These are phyloP conservation scores for Aplocera efformata DNA, from an alignment of 2,888 invertebrate genomes.

Conservation along the genomic window DNA sequence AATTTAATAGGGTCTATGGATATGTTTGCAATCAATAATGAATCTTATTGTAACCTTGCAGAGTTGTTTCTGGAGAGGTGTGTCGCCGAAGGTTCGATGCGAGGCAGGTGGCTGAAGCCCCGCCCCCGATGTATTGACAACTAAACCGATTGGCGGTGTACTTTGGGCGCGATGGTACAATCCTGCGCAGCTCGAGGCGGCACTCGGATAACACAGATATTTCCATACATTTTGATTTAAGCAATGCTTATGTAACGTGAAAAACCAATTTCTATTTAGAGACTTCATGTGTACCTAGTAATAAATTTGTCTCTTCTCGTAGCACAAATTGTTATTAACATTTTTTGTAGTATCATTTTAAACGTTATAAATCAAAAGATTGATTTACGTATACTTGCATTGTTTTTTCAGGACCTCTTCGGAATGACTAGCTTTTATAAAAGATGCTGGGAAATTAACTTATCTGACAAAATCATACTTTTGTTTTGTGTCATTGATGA, in stretches of 20 bases:
- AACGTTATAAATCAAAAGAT: no score
- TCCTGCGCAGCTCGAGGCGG: constrained; percentile 69
- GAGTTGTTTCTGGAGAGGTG: constrained; percentile 31
- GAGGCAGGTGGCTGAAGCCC: constrained; percentile 42
- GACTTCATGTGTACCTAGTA: constrained; percentile 1
- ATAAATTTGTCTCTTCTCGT: no score
- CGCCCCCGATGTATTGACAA: constrained; percentile 65
- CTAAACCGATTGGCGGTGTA: constrained; percentile 66
- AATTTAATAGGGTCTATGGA: constrained; percentile 23
- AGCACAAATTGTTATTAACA: no score
- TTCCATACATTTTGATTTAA: constrained; percentile 37
- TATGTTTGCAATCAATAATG: constrained; percentile 27
- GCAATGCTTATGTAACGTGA: constrained; percentile 28
- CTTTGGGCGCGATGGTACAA: constrained; percentile 50
- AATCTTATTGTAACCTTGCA: constrained; percentile 29
- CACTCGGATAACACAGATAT: constrained; percentile 47
- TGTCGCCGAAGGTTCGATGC: constrained; percentile 22
- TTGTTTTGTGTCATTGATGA: constrained; percentile 1
- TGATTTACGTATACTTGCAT: no score
- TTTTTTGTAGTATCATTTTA: no score
- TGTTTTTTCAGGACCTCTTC: no score
- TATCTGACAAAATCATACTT: not conserved
- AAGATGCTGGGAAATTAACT: no score
- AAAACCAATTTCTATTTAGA: constrained; percentile 29
- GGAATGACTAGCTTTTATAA: no score